Evolutionary conservation across 2,113 vertebrate genomes (phyloP).

Genomic region (Neoarius graeffei): DNA sequence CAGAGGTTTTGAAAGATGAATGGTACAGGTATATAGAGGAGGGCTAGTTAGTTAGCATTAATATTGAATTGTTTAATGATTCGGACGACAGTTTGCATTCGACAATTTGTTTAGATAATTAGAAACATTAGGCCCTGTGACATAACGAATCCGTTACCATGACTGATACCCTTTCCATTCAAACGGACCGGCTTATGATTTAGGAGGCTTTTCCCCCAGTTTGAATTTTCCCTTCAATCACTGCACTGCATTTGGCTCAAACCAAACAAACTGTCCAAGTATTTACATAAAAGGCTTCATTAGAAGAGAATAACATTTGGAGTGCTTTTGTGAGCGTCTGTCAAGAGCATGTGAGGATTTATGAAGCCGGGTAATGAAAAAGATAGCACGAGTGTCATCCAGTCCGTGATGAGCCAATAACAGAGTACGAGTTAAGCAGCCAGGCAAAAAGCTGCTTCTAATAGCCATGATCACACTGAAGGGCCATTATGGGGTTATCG

Average conservation of each 20-base stretch:
- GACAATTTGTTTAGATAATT: constrained; percentile 40
- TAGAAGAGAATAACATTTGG: constrained; percentile 52
- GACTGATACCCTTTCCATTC: constrained; percentile 15
- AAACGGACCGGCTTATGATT: neutral
- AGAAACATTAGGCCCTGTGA: constrained; percentile 28
- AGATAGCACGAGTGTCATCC: constrained; percentile 54
- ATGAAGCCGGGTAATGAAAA: constrained; percentile 55
- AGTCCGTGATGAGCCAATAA: constrained; percentile 51
- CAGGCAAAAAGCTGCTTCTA: constrained; percentile 47
- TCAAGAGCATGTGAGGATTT: constrained; percentile 51
- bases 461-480: constrained; percentile 51
- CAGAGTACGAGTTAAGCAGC: constrained; percentile 46
- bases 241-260: neutral
- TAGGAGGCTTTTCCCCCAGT: constrained; percentile 10
- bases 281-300: constrained; percentile 51
- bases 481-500: constrained; percentile 53
- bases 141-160: constrained; percentile 17
- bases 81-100: neutral
- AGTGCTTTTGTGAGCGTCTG: constrained; percentile 49
- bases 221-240: constrained; percentile 42
- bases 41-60: constrained; percentile 20
- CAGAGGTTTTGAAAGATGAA: neutral
- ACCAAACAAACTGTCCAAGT: constrained; percentile 37
- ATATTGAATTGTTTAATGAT: constrained; percentile 35
- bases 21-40: neutral